A percentile compares a stretch with the other conserved stretches of the same genome.
Evolutionary conservation across 30 jellyfish, hydroid and myxozoan species (phyloP).

Genomic region (Rhopilema esculentum): DNA sequence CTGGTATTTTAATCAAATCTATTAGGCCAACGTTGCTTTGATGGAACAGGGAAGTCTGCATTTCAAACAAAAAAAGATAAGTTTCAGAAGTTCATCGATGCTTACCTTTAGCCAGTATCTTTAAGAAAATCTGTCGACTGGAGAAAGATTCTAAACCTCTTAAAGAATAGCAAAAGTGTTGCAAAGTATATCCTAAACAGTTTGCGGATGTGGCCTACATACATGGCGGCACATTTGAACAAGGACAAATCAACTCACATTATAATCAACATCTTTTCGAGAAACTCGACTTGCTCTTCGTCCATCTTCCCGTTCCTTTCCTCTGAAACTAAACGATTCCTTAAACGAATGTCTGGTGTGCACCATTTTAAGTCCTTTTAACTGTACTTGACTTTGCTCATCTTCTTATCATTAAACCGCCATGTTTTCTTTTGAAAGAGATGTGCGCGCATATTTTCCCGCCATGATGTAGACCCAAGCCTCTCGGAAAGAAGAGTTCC

Average conservation of each 20-base stretch:
- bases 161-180: neutral
- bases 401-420: conserved; percentile 24
- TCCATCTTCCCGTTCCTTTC: conserved; percentile 1
- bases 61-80: too few species aligned
- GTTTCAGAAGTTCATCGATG: too few species aligned
- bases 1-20: too few species aligned
- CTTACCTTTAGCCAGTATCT: too few species aligned
- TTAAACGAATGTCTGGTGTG: conserved; percentile 64
- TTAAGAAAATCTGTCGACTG: too few species aligned
- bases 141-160: too few species aligned
- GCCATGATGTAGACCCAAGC: conserved; percentile 29
- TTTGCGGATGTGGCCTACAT: neutral
- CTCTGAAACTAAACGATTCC: conserved; percentile 10
- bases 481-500: conserved; percentile 10
- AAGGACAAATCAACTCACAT: conserved; percentile 7
- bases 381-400: neutral
- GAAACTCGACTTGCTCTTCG: neutral
- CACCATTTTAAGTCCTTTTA: conserved; percentile 15
- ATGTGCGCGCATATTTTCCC: conserved; percentile 74
- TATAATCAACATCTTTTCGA: conserved; percentile 1
- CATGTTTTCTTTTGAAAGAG: conserved; percentile 43
- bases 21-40: too few species aligned
- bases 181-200: neutral
- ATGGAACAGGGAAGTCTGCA: too few species aligned
- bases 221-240: neutral